Base-by-base conservation (phyloP, 2,888 invertebrate species). In the Meliscaeva auricollis region DNA sequence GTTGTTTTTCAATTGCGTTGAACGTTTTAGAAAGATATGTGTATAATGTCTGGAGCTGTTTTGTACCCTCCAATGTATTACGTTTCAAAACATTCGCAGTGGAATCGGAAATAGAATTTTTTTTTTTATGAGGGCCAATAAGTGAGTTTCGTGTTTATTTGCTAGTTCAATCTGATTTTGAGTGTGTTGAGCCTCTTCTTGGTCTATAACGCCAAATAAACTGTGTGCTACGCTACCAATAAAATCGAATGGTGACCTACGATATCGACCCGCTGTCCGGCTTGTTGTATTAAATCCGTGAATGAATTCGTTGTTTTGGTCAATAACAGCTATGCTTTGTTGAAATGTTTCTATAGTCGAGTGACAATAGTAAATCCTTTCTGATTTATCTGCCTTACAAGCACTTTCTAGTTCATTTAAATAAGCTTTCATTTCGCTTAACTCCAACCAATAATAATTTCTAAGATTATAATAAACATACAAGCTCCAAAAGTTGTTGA, bases 171-270 rank as follows among this genome's bases (percentile, higher is more conserved):
- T 56, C 13, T 70, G 54, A 32, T 41, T 26, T 22, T 74, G 50
- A 17, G 54, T 46, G 8, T 64, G 52, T 20, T 64, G 50, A n/a
- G 44, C 44, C 11, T 64, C 30, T 44, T 64, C 64, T 30, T 64
- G 66, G 15, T 75, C 54, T 0, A 75, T 56, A 3, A 64, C 22
- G 11, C 66, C 64, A 56, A 75, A 62, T 11, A 75, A 32, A 6
- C 46, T 56, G 17, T 75, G 48, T 1, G 44, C 44, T 22, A 64
- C 30, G 1, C 30, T 75, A 3, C 75, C 66, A 30, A 66, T 52
- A 56, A 75, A 62, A 15, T 75, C 56, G 7, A 75, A 60, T 41
- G 77, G 62, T 44, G 50, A 69, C 50, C 77, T 77, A 32, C 32
- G 54, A 54, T 54, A 15, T 54, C 32, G 54, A 4, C 8, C 11